Evolutionary conservation across 2,888 invertebrate species (phyloP).

Genomic region (Smittia aterrima): DNA sequence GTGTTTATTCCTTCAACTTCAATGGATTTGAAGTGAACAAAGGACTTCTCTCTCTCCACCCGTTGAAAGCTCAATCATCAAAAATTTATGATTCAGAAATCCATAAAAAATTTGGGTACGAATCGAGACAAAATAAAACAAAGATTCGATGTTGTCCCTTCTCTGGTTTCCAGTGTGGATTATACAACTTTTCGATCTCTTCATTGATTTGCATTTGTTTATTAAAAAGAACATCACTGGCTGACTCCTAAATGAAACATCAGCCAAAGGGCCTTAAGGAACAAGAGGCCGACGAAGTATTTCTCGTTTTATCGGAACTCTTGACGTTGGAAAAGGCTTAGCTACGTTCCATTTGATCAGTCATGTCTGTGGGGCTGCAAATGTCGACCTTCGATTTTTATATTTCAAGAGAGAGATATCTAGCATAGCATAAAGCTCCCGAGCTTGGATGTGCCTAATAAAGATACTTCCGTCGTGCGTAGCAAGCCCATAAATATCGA

Average conservation of each 20-base stretch:
- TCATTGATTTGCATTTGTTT: too few relatives aligned
- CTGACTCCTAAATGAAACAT: too few relatives aligned
- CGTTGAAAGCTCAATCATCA: conserved; percentile 4
- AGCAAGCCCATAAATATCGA: conserved; percentile 15
- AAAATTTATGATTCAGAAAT: conserved; percentile 30
- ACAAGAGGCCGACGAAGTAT: background rate
- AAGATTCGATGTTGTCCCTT: conserved; percentile 23
- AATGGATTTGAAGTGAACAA: background rate
- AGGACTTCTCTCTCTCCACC: too few relatives aligned
- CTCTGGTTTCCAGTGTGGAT: background rate
- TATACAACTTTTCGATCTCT: too few relatives aligned
- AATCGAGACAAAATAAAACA: background rate
- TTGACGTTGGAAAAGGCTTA: background rate
- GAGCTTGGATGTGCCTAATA: conserved; percentile 3
- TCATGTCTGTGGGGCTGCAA: background rate
- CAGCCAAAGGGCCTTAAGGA: too few relatives aligned
- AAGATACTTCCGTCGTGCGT: conserved; percentile 19
- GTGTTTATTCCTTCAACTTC: background rate
- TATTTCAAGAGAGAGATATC: background rate
- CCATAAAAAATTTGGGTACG: conserved; percentile 21
- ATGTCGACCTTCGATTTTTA: conserved; percentile 9
- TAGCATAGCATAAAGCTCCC: background rate
- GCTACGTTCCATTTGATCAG: background rate
- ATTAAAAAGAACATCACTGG: too few relatives aligned
- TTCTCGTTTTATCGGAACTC: background rate